Percentiles rank a stretch among this genome's conserved stretches.
These are phyloP conservation scores for Propsilocerus akamusi DNA, from an alignment of 1,140 invertebrate genomes.

Conservation along the genomic window DNA sequence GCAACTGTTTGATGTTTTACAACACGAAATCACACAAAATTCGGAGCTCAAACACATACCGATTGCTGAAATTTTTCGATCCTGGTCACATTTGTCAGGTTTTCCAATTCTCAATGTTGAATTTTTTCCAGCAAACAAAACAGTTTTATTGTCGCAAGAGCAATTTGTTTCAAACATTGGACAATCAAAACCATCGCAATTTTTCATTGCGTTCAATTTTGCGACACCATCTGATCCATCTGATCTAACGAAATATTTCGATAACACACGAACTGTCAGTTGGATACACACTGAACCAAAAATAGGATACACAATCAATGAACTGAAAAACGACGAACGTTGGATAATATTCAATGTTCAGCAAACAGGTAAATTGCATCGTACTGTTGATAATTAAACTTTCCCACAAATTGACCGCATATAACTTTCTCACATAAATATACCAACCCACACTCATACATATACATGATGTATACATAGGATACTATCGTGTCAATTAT, in stretches of 20 bases:
- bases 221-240: background rate
- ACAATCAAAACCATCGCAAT: background rate
- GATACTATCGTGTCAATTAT: slow-evolving; percentile 39
- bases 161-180: background rate
- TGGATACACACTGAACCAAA: background rate
- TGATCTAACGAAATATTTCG: background rate
- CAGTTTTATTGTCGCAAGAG: background rate
- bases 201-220: background rate
- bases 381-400: background rate
- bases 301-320: background rate
- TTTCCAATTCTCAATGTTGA: background rate
- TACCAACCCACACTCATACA: background rate
- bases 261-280: background rate
- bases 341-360: slow-evolving; percentile 58
- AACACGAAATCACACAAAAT: background rate
- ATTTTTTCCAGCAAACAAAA: background rate
- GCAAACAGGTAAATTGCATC: slow-evolving; percentile 34
- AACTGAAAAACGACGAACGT: slow-evolving; percentile 19
- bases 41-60: no score
- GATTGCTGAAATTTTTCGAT: background rate
- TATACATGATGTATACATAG: background rate
- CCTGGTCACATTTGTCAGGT: background rate
- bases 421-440: background rate
- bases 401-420: background rate
- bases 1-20: background rate